Evolutionary conservation across 2,113 vertebrate genomes (phyloP), one percentile per base, ranked within the genome.

Genomic region (Leptodactylus fuscus): DNA sequence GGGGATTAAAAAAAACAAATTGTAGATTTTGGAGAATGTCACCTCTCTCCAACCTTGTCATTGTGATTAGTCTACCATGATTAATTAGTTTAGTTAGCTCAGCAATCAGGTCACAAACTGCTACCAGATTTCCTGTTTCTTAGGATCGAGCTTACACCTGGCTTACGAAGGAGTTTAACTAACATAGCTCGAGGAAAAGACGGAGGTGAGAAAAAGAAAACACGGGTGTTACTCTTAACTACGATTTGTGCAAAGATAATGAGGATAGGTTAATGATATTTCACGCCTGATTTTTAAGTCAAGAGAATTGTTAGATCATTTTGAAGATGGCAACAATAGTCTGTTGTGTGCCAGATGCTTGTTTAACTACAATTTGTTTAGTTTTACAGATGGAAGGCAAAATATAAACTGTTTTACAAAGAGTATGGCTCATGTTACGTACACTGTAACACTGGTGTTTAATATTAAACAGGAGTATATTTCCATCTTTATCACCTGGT

Each of bases 81-180:
- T 95, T 96, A 95, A 97, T 96, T 96, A 95, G 94, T 93, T 93
- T 92, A 92, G 94, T 93, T 94, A 94, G 92, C 93, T 95, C 93
- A 92, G 93, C 92, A 95, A 91, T 94, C 93, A 91, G 95, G 94
- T 93, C 95, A 93, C 91, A 91, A 92, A 92, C 58, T 24, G 77
- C 88, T 81, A 29, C 51, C 70, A 38, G 4, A 32, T n/a, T 44
- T 85, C 83, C 71, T 0, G 4, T 10, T 0, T 78, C 82, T 86
- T 76, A 73, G 81, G 85, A n/a, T 27, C 82, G 83, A 82, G 77
- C 81, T 84, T 87, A 79, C 87, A 89, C 87, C 87, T 87, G 65
- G 83, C 11, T 80, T 12, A 32, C 53, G 20, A 55, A 71, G 83
- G 75, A 78, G n/a, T 4, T 8, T 62, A 78, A 8, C 1, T 75